Evolutionary conservation across 2,797 vertebrate genomes (phyloP), one percentile per base, ranked within the genome.

Genomic region (Hydrophis major): DNA sequence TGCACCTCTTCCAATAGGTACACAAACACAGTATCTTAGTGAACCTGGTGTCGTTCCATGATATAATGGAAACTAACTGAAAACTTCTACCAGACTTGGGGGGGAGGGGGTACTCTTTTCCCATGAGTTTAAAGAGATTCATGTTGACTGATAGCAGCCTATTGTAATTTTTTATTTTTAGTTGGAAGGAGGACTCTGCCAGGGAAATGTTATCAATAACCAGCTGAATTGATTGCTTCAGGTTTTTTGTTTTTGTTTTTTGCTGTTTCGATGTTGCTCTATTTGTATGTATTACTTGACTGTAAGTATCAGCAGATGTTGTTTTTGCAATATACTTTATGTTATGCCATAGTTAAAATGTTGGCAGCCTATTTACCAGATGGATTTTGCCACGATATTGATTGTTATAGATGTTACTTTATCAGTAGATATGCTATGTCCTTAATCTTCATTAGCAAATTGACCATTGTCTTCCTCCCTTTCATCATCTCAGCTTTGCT

Each of bases 391-490:
- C 93, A 92, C 69, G 94, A 55, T 0, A 95, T 95, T 95, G 95
- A 93, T 93, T 95, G 95, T 96, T 93, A 0, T 94, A 14, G 95
- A 96, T 95, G 96, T 95, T 94, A 96, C 95, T 96, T 97, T 97
- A 97, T 97, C 96, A 97, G 96, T 74, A 37, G 16, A 74, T 32
- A 7, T 74, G 69, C 95, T 13, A 90, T 94, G 96, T 69, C 96
- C 96, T 97, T 97, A 95, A 96, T 97, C 96, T 97, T 96, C 96
- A 97, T 97, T 96, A 97, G 96, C 96, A 91, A 95, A 96, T 96
- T 94, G 96, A 97, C 96, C 96, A 95, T 94, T 94, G 94, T 94
- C 92, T 96, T 96, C 96, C 95, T 95, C 95, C 94, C 93, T 13
- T 89, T 0, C 95, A 94, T 96, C 96, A 95, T 95, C 93, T 69